Conservation (phyloP, 2,113 vertebrate species). For the Anthoscopus minutus region DNA sequence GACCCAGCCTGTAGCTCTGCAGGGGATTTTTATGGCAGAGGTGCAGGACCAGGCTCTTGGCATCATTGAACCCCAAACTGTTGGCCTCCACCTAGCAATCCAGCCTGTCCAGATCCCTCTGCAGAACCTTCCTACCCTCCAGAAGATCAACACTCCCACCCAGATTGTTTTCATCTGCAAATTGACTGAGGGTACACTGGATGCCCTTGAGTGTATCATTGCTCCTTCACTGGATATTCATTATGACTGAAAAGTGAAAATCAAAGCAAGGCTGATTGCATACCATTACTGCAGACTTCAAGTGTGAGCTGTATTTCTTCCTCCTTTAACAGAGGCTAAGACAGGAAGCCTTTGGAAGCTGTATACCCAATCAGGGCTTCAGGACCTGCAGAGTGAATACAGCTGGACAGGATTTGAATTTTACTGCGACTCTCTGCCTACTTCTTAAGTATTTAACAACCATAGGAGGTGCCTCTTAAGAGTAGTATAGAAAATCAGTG, state of each 20-base stretch:
- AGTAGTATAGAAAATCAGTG: background rate
- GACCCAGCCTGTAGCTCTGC: background rate
- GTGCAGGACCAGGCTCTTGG: background rate
- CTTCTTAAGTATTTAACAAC: background rate
- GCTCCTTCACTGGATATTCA: background rate
- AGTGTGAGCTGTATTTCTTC: background rate
- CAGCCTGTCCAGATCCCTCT: background rate
- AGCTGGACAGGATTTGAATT: background rate
- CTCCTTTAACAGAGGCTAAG: background rate
- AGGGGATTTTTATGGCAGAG: background rate
- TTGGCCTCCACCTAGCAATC: background rate
- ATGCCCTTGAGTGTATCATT: background rate
- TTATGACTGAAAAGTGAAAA: background rate
- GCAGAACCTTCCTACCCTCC: background rate
- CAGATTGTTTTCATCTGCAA: background rate
- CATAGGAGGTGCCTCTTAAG: background rate
- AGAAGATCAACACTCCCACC: background rate
- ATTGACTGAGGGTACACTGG: background rate
- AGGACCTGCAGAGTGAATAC: background rate
- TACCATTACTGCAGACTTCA: background rate
- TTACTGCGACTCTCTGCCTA: background rate
- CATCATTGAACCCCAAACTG: rapidly evolving
- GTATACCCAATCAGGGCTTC: background rate
- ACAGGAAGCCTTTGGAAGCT: background rate
- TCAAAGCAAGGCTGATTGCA: background rate